Base-by-base conservation (phyloP, 2,113 vertebrate species). In the Microcebus jonahi region DNA sequence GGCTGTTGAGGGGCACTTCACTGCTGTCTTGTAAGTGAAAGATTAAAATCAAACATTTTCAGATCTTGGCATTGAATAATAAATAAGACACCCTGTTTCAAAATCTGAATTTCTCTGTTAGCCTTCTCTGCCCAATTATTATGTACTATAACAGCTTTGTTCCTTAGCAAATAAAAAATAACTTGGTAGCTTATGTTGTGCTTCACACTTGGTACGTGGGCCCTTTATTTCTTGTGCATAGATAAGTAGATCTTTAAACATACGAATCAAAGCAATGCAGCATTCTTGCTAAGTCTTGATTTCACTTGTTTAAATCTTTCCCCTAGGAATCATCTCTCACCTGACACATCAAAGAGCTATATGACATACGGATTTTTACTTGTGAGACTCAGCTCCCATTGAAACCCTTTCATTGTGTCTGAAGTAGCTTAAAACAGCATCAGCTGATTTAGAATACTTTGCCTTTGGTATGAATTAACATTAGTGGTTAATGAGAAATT, bases 401-500 rank as follows among this genome's bases (percentile, higher is more conserved):
- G 29, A 96, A 97, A 96, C 85, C 75, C 83, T 14, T 0, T n/a
- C 83, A 53, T 17, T 53, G 81, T 57, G 81, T 97, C 61, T 94
- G 76, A 98, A 94, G 86, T 87, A 97, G 82, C 31, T 96, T 97
- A 97, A 96, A 70, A 91, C 34, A 96, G 68, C 90, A 85, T 97
- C 92, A 87, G 68, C 88, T 91, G 94, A 86, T 81, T 96, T 88
- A 90, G 45, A 96, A 83, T 25, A 94, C 82, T 98, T 98, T 96
- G 67, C 39, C 79, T 98, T 97, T 96, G 86, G 97, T 92, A 57
- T 67, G 83, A 97, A 81, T 97, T 97, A 97, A 95, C 21, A 88
- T 96, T 96, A 98, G 98, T 98, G 97, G 96, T 98, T 98, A 97
- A 96, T 95, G 65, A 97, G 89, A 98, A 94, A 98, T 97, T 29